Evolutionary conservation across 2,113 vertebrate genomes (phyloP), one percentile per base, ranked within the genome.

Genomic region (Glaucidium brasilianum): DNA sequence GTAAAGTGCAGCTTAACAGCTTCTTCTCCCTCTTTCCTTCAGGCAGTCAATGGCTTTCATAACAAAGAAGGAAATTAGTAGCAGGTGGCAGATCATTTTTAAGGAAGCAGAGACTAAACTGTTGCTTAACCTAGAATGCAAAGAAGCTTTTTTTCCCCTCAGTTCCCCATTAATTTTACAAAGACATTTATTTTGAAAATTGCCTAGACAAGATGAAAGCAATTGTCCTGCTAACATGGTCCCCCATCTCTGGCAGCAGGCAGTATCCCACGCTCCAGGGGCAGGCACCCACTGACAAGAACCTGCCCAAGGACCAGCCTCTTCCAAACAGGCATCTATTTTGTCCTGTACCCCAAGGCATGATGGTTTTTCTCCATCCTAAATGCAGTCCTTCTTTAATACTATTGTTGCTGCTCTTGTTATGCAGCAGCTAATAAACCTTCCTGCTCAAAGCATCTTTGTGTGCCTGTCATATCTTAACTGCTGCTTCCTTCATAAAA

Each of bases 81-180:
- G 96, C 96, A 97, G 95, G 96, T 97, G 93, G 95, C 90, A 85
- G 93, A 69, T 67, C 16, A 67, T 91, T 97, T 96, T 95, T 96
- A 95, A 96, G 87, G 92, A 94, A 91, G 71, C 53, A 55, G 71
- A 87, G 62, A 77, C 81, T 92, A 82, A 94, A 95, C 92, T 90
- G 53, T 91, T 90, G 74, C 84, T 94, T 92, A 96, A 95, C 45
- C 39, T 88, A 83, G 50, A 94, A 90, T 80, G 81, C 55, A 73
- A 88, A 82, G 69, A 75, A 78, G 23, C 22, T 29, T 13, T 62
- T 78, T 62, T 88, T 30, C 18, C 5, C 9, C 32, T 56, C 45
- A 35, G 16, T 73, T 94, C 41, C 26, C 74, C 50, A 20, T 85
- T 91, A 83, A 90, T 96, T 95, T 95, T 80, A 90, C 27, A 47